Percentiles rank a stretch among this genome's conserved stretches.
Evolutionary conservation across 2,888 invertebrate genomes (phyloP).

Genomic region (Beris chalybata): DNA sequence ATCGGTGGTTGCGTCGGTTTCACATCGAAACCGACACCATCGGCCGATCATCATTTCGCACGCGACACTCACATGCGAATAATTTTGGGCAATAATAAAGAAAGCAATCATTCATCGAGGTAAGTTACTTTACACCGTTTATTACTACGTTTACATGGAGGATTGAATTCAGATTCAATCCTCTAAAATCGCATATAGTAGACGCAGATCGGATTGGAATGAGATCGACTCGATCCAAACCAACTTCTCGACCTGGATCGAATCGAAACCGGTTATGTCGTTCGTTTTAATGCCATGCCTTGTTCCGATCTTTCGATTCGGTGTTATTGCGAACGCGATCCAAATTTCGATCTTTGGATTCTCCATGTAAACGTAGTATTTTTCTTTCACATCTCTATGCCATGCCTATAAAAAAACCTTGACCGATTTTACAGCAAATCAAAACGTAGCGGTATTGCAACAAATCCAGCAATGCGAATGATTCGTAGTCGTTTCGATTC

Average conservation of each 20-base stretch:
- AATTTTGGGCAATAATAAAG: constrained; percentile 68
- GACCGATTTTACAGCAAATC: constrained; percentile 56
- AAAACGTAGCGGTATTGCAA: constrained; percentile 83
- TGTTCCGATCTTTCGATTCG: no score
- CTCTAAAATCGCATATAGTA: no score
- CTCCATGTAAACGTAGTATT: no score
- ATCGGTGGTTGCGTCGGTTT: constrained; percentile 45
- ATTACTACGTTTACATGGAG: no score
- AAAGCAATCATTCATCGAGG: constrained; percentile 54
- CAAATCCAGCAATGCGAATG: constrained; percentile 82
- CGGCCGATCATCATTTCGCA: constrained; percentile 78
- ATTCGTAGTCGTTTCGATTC: constrained; percentile 61
- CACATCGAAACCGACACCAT: constrained; percentile 19
- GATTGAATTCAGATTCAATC: no score
- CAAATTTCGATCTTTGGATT: no score
- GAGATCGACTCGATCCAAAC: no score
- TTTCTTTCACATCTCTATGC: not conserved
- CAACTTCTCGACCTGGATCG: no score
- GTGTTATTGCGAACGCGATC: no score
- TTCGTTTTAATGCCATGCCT: no score
- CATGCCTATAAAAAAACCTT: constrained; percentile 2
- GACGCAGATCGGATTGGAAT: no score
- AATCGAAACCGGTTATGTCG: no score
- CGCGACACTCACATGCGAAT: constrained; percentile 92
- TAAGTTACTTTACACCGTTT: constrained; percentile 39